phyloP scores from a whole-genome alignment of 2,888 invertebrate genomes.

The Athalia cordata region DNA sequence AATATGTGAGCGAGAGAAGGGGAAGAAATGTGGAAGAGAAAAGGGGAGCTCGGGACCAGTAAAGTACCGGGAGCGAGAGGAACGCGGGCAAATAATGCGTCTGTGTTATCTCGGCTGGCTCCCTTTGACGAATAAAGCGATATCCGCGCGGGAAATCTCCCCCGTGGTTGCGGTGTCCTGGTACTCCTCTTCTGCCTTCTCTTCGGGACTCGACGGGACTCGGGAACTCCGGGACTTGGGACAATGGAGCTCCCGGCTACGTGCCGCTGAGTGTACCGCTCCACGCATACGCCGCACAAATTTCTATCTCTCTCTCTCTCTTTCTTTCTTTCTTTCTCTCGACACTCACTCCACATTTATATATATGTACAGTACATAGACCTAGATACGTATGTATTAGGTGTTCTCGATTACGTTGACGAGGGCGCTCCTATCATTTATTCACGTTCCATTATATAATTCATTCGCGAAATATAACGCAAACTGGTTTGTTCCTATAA shows the following conservation, averaged over 20 bases:
- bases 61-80: constrained; percentile 29
- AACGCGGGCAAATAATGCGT: constrained; percentile 44
- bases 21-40: not conserved
- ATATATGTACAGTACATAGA: not conserved
- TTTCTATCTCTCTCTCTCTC: not conserved
- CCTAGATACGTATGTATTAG: constrained; percentile 2
- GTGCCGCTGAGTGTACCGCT: constrained; percentile 60
- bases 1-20: too few relatives aligned
- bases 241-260: constrained; percentile 63
- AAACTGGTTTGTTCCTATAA: constrained; percentile 20
- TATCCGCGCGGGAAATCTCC: constrained; percentile 70
- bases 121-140: constrained; percentile 70
- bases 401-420: constrained; percentile 39
- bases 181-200: constrained; percentile 58
- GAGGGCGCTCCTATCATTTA: constrained; percentile 22
- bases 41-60: constrained; percentile 21
- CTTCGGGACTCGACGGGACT: constrained; percentile 47
- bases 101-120: constrained; percentile 69
- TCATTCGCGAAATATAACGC: constrained; percentile 8
- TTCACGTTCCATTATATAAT: constrained; percentile 43
- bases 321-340: not conserved
- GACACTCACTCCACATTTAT: not conserved
- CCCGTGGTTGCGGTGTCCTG: constrained; percentile 66
- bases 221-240: constrained; percentile 33
- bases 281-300: constrained; percentile 41